phyloP scores from a whole-genome alignment of 1,140 invertebrate genomes.

The Tetragonula clypearis region DNA sequence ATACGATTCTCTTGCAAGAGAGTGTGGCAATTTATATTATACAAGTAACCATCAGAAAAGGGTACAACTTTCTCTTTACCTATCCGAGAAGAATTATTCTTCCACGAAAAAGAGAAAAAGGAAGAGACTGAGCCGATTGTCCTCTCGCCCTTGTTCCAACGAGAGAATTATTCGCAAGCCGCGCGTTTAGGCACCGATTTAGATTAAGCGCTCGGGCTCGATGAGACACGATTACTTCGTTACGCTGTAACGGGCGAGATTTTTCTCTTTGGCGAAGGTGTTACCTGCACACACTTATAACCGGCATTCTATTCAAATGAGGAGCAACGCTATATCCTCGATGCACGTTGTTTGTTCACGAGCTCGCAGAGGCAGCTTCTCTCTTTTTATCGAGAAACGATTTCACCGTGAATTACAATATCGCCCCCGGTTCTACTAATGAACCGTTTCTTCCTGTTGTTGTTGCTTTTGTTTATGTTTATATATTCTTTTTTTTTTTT shows the following conservation, averaged over 20 bases:
- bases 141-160: background rate
- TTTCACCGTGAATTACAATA: conserved; percentile 32
- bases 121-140: too few species aligned
- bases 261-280: conserved; percentile 73
- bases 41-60: background rate
- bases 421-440: background rate
- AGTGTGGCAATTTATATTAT: too few species aligned
- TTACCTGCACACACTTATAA: conserved; percentile 75
- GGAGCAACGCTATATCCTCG: conserved; percentile 55
- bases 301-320: conserved; percentile 74
- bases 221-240: conserved; percentile 36
- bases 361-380: background rate
- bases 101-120: background rate
- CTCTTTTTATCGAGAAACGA: conserved; percentile 33
- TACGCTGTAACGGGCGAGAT: conserved; percentile 25
- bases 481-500: too few species aligned
- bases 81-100: background rate
- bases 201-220: background rate
- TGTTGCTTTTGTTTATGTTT: too few species aligned
- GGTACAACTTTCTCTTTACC: conserved; percentile 11
- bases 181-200: background rate
- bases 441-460: background rate
- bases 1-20: background rate
- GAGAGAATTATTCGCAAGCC: background rate
- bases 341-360: conserved; percentile 56